A percentile compares a stretch with the other conserved stretches of the same genome.
These are phyloP conservation scores for Harpagus bidentatus DNA, from an alignment of 2,113 vertebrate species.

Conservation along the genomic window DNA sequence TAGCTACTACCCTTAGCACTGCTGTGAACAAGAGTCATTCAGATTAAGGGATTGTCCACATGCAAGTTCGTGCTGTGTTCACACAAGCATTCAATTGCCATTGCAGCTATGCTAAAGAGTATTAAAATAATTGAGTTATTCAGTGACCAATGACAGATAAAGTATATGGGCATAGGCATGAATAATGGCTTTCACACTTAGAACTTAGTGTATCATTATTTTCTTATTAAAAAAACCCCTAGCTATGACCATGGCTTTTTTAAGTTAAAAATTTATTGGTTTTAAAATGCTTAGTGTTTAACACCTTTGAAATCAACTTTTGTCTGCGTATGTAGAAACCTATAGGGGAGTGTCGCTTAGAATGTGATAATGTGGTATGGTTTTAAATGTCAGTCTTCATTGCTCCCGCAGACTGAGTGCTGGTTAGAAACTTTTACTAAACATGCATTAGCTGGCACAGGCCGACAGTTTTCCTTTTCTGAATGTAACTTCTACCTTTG, in stretches of 20 bases:
- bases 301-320: neutral
- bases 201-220: neutral
- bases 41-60: neutral
- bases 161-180: rapidly evolving
- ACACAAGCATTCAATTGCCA: neutral
- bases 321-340: neutral
- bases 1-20: rapidly evolving
- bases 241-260: neutral
- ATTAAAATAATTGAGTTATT: neutral
- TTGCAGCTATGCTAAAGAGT: neutral
- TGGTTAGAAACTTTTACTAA: neutral
- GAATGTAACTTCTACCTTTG: neutral
- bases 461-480: neutral
- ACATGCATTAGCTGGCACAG: neutral
- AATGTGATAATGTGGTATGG: neutral
- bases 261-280: neutral
- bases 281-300: neutral
- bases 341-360: neutral
- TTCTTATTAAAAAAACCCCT: neutral
- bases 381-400: neutral
- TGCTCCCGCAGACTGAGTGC: neutral
- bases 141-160: neutral
- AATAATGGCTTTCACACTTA: neutral
- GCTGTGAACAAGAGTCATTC: neutral
- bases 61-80: neutral